Evolutionary conservation across 2,113 vertebrate genomes (phyloP), one percentile per base, ranked within the genome.

Genomic region (Jaculus jaculus): DNA sequence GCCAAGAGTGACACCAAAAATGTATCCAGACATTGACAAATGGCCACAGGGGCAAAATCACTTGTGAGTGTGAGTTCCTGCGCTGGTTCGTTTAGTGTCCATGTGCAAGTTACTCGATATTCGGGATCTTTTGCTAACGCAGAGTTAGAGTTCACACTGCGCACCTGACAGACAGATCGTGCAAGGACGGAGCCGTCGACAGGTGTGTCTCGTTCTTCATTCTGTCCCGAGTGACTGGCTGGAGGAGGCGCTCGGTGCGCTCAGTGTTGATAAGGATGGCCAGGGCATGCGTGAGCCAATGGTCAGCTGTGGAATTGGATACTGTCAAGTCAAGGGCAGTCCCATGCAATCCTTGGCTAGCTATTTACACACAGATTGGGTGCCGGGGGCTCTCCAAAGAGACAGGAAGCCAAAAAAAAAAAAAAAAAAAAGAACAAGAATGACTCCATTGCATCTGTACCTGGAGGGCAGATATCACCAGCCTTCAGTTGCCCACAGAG

Each of bases 241-340:
- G n/a, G n/a, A n/a, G n/a, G n/a, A n/a, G n/a, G n/a, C n/a, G n/a
- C n/a, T 63, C 17, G 42, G 30, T 30, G 32, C 32, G 54, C 58
- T 66, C 32, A 17, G 7, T 24, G 63, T 66, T 23, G 58, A 42
- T 23, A 32, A 47, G 24, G 13, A 16, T n/a, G 20, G 60, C 16
- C 5, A 28, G 12, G 30, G 28, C 8, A 23, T 42, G 74, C 54
- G 68, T n/a, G 60, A 18, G 75, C 1, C n/a, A 18, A 9, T 23
- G 28, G 23, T 13, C 1, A n/a, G 32, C 20, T 7, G 2, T 42
- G 42, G 39, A 2, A 7, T 3, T 72, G 26, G 32, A 28, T 0
- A 32, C 16, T 16, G 8, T 61, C 58, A 10, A 63, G 15, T 26
- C 1, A 37, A 51, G 10, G 32, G 30, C 9, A 51, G 18, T 5